These are phyloP conservation scores for Geodia barretti DNA, from an alignment of 37 sponge, comb jelly and placozoan species.

Conservation along the genomic window DNA sequence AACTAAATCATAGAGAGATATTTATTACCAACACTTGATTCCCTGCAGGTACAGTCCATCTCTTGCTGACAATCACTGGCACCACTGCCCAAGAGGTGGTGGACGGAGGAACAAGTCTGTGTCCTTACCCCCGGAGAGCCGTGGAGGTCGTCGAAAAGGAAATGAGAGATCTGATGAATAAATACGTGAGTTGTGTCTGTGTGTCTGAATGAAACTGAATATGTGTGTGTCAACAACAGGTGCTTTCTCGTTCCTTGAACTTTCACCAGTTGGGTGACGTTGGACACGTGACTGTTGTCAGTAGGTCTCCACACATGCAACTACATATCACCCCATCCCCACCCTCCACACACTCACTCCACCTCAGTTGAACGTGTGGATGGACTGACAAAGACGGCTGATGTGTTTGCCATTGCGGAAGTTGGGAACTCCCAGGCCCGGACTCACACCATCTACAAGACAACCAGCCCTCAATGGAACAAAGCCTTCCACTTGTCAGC, in stretches of 20 bases:
- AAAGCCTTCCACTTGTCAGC: slow-evolving; percentile 88
- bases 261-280: slow-evolving; percentile 37
- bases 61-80: slow-evolving; percentile 70
- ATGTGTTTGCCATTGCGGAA: slow-evolving; percentile 70
- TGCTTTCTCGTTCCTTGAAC: neutral
- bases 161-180: slow-evolving; percentile 9
- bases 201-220: no score
- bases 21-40: no score
- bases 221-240: no score
- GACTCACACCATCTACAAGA: slow-evolving; percentile 68
- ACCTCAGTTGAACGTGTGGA: slow-evolving; percentile 31
- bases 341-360: neutral
- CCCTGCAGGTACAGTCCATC: slow-evolving; percentile 40
- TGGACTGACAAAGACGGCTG: neutral
- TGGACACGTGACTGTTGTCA: slow-evolving; percentile 56
- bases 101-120: neutral
- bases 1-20: no score
- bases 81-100: slow-evolving; percentile 3
- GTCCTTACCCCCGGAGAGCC: neutral
- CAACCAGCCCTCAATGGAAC: slow-evolving; percentile 77
- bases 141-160: neutral
- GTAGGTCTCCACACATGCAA: slow-evolving; percentile 9
- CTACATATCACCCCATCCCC: neutral
- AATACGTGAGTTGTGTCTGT: slow-evolving; percentile 60
- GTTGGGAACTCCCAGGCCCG: slow-evolving; percentile 72